These are phyloP conservation scores for Octodon degus DNA, from an alignment of 2,113 vertebrate species.

Conservation along the genomic window DNA sequence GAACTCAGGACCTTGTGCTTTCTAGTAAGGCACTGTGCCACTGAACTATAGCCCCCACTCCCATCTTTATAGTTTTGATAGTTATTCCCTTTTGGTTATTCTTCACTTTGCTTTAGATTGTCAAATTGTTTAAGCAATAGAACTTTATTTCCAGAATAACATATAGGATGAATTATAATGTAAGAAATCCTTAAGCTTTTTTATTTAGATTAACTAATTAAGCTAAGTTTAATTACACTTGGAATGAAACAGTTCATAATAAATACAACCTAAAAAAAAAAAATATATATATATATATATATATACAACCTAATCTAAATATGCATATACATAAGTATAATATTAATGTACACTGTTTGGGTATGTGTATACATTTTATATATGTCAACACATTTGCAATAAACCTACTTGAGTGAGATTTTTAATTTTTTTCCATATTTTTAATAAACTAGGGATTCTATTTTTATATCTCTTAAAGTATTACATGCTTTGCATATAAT, in stretches of 20 bases:
- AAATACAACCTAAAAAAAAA: conserved; percentile 3
- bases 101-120: background rate
- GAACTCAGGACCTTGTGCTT: no score
- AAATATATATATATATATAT: background rate
- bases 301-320: background rate
- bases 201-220: conserved; percentile 4
- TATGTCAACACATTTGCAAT: background rate
- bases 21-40: no score
- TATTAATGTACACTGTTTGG: background rate
- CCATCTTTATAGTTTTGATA: background rate
- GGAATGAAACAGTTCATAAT: background rate
- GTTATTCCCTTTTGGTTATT: background rate
- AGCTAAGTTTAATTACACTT: background rate
- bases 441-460: background rate
- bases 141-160: background rate
- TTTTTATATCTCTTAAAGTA: conserved; percentile 16
- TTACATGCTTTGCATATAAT: background rate
- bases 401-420: background rate
- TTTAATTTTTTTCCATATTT: background rate
- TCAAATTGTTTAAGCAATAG: background rate
- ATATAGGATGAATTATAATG: background rate
- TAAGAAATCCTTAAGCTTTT: background rate
- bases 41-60: no score
- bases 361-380: background rate
- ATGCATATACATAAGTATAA: background rate